Base-by-base conservation (phyloP, 1,140 invertebrate genomes). In the Drosophila simulans region DNA sequence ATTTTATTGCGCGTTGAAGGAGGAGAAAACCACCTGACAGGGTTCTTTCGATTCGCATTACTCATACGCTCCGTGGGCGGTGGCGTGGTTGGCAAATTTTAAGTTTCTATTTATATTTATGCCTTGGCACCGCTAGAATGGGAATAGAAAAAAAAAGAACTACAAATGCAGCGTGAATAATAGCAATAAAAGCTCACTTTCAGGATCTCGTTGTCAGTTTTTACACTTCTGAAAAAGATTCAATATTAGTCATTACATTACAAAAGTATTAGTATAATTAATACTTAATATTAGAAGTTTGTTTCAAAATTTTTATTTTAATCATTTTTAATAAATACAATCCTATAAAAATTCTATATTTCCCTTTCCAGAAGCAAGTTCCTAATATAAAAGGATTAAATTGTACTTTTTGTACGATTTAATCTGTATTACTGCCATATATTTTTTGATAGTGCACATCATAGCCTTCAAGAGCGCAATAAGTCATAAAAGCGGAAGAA, bases 51-150 rank as follows among this genome's bases (percentile, higher is more conserved):
- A 52, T 60, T 60, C 43, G 42, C 65, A 83, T 79, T 79, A 83
- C 76, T 88, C 79, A 88, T 88, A 88, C 79, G 79, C 63, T 60
- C 75, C 49, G 79, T 88, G 71, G 83, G 62, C 55, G 54, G 43
- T 15, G 49, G 20, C 31, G 54, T 37, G 46, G 59, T 42, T 86
- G 78, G 75, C 65, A 76, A 82, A 88, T 88, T 89, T 83, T 68
- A 74, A 76, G 62, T 85, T 80, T 49, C 55, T 80, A 70, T 88
- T 80, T 72, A 84, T 89, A 89, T 89, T 88, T 89, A 80, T 84
- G 80, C 66, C 53, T 62, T 40, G 35, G 79, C 65, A 72, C 65
- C 71, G 35, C 51, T 72, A 58, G 64, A 42, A 42, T 11, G 25
- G 45, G 37, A 74, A 25, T 35, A 65, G 46, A 49, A 20, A 49